These are phyloP conservation scores for Disparrhopalites patrizii DNA, from an alignment of 2,888 invertebrate genomes.

Conservation along the genomic window DNA sequence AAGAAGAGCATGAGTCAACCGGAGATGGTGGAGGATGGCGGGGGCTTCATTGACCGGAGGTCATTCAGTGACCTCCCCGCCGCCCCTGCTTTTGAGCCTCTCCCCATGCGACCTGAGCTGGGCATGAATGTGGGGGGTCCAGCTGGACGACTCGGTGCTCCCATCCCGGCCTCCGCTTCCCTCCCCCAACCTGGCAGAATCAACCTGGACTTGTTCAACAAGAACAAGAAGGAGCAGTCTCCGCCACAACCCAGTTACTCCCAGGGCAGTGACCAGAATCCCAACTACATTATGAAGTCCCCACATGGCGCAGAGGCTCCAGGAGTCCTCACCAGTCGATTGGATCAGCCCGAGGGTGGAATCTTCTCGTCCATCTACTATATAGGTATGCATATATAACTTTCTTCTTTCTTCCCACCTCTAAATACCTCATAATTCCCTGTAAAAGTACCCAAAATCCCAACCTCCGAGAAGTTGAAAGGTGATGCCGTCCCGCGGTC, in stretches of 20 bases:
- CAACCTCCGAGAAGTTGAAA: too few relatives aligned
- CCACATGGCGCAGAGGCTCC: conserved; percentile 35
- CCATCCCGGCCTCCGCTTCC: not conserved
- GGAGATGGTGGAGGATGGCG: conserved; percentile 14
- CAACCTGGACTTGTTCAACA: not conserved
- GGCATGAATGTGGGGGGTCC: too few relatives aligned
- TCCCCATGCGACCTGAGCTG: too few relatives aligned
- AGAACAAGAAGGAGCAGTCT: not conserved
- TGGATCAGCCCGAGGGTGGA: not conserved
- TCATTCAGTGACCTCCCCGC: not conserved
- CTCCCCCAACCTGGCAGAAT: not conserved
- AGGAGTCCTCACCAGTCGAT: not conserved
- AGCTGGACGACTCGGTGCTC: too few relatives aligned
- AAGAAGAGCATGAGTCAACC: conserved; percentile 26
- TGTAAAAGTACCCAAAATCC: too few relatives aligned
- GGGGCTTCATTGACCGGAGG: not conserved
- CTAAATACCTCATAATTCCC: not conserved
- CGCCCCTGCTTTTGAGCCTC: not conserved
- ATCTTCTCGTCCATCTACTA: conserved; percentile 49
- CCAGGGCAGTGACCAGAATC: conserved; percentile 23
- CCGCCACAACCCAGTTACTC: too few relatives aligned
- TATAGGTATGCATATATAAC: too few relatives aligned
- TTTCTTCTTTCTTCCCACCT: not conserved
- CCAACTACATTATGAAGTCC: conserved; percentile 35
- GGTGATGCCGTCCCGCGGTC: too few relatives aligned